Conservation (phyloP, 2,797 vertebrate species). For the Chromobotia macracanthus region DNA sequence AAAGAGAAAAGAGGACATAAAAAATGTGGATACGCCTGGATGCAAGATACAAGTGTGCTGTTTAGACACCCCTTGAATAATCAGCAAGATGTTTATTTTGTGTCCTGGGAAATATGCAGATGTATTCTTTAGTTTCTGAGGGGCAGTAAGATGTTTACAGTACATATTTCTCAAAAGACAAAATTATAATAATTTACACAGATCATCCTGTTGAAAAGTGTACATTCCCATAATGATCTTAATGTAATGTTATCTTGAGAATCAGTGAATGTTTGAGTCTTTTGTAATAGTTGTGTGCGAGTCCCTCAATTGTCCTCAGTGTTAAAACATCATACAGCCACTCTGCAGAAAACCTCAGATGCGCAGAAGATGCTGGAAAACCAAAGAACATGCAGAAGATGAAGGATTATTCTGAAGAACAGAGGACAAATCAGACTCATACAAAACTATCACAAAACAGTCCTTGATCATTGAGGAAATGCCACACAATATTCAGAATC, state of each 20-base stretch:
- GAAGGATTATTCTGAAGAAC: too few relatives aligned
- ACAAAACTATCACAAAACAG: background rate
- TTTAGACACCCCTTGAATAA: background rate
- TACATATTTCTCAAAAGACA: slow-evolving; percentile 1
- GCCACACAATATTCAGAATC: too few relatives aligned
- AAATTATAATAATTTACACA: slow-evolving; percentile 2
- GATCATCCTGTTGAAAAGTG: background rate
- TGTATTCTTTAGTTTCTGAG: background rate
- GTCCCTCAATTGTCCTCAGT: background rate
- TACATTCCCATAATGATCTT: slow-evolving; percentile 1
- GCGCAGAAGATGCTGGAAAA: too few relatives aligned
- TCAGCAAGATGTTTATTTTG: background rate
- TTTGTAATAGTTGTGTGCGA: background rate
- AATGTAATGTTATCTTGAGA: background rate
- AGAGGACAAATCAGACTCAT: too few relatives aligned
- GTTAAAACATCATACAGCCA: background rate
- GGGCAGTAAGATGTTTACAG: background rate
- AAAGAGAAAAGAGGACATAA: background rate
- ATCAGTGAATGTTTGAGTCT: background rate
- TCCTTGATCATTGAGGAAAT: too few relatives aligned
- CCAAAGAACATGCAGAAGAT: too few relatives aligned
- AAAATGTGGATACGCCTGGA: background rate
- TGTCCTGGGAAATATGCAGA: background rate
- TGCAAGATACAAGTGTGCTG: background rate
- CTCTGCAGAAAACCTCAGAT: too few relatives aligned